Evolutionary conservation across 1,140 invertebrate genomes (phyloP).

Genomic region (Leguminivora glycinivorella): DNA sequence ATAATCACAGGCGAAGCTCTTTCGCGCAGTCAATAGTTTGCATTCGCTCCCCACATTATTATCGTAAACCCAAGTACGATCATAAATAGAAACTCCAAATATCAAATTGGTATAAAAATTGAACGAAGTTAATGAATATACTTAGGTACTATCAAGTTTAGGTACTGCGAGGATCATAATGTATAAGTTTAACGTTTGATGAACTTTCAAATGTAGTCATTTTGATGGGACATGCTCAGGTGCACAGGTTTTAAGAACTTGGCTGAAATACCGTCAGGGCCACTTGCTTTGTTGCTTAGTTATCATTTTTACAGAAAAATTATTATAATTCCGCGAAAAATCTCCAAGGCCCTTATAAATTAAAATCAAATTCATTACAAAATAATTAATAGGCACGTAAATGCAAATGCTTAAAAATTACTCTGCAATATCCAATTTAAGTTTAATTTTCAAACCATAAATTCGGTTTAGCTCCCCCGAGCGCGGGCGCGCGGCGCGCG

Average conservation of each 20-base stretch:
- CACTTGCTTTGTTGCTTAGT: not conserved
- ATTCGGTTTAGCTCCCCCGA: constrained; percentile 74
- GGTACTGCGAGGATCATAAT: too few relatives aligned
- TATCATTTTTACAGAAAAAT: not conserved
- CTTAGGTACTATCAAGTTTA: too few relatives aligned
- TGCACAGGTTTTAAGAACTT: too few relatives aligned
- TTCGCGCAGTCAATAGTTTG: constrained; percentile 1
- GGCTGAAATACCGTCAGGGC: too few relatives aligned
- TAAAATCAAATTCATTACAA: constrained; percentile 51
- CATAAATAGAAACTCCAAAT: not conserved
- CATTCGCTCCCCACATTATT: not conserved
- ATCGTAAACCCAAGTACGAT: not conserved
- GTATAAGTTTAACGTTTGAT: too few relatives aligned
- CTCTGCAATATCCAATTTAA: constrained; percentile 72
- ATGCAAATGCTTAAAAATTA: constrained; percentile 69
- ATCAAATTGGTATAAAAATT: not conserved
- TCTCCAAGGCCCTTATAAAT: constrained; percentile 37
- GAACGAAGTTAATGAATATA: not conserved
- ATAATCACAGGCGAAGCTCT: not conserved
- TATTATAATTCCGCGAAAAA: not conserved
- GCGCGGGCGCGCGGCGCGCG: constrained; percentile 34
- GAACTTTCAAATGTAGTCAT: too few relatives aligned
- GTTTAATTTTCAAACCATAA: constrained; percentile 76
- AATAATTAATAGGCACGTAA: constrained; percentile 51
- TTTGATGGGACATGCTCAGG: too few relatives aligned